Evolutionary conservation across 2,113 vertebrate species (phyloP).

Genomic region (Cyphomyrus discorhynchus): DNA sequence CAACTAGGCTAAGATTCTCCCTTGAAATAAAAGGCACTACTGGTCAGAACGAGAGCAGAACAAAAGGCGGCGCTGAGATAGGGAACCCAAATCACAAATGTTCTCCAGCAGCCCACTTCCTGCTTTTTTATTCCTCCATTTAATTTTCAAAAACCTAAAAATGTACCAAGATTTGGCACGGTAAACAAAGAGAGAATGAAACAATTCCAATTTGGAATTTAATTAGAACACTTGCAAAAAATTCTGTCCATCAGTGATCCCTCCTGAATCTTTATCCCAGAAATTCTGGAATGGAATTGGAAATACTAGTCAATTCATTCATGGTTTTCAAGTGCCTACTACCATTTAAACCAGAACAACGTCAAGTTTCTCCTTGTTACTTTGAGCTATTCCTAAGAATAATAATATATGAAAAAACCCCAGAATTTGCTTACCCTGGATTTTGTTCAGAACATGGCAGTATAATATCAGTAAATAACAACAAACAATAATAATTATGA

Average conservation of each 20-base stretch:
- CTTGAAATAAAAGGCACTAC: slow-evolving; percentile 95
- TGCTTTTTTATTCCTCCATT: slow-evolving; percentile 44
- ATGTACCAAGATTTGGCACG: slow-evolving; percentile 94
- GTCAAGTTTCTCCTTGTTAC: slow-evolving; percentile 96
- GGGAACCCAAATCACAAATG: slow-evolving; percentile 43
- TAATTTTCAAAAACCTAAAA: slow-evolving; percentile 53
- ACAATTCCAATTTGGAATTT: slow-evolving; percentile 99
- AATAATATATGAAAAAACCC: slow-evolving; percentile 98
- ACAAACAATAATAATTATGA: slow-evolving; percentile 52
- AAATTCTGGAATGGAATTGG: slow-evolving; percentile 73
- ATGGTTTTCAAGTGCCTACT: slow-evolving; percentile 75
- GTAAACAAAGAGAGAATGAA: slow-evolving; percentile 89
- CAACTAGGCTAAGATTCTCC: slow-evolving; percentile 74
- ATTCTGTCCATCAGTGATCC: slow-evolving; percentile 91
- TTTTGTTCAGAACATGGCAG: slow-evolving; percentile 89
- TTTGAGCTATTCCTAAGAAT: slow-evolving; percentile 99
- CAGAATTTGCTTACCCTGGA: slow-evolving; percentile 96
- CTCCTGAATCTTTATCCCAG: slow-evolving; percentile 69
- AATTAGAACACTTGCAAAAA: slow-evolving; percentile 85
- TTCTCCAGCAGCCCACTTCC: slow-evolving; percentile 36
- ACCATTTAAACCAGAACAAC: slow-evolving; percentile 84
- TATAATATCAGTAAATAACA: slow-evolving; percentile 74
- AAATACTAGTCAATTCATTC: slow-evolving; percentile 65
- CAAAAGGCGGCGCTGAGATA: slow-evolving; percentile 57
- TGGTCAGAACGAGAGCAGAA: slow-evolving; percentile 76